A percentile compares a stretch with the other conserved stretches of the same genome.
Conservation (phyloP, 35 echinoderm and acorn worm genomes). For the Ophiothrix spiculata region DNA sequence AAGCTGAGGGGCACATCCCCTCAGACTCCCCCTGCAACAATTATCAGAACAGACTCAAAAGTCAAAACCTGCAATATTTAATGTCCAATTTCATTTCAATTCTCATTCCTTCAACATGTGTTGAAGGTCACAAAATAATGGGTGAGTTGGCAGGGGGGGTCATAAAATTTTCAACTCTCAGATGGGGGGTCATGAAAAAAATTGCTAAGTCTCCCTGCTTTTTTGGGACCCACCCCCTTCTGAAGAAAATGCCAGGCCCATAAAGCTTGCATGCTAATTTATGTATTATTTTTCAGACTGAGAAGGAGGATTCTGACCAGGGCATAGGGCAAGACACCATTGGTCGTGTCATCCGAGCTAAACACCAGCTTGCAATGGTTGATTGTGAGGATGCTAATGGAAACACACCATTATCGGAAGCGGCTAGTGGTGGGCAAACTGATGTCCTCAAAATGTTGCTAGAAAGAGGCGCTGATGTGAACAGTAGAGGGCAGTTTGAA, state of each 20-base stretch:
- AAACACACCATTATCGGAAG: slow-evolving; percentile 90
- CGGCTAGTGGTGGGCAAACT: slow-evolving; percentile 80
- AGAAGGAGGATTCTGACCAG: slow-evolving; percentile 56
- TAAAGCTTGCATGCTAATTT: neutral
- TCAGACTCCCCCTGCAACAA: too few relatives aligned
- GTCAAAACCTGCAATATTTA: too few relatives aligned
- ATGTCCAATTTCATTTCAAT: too few relatives aligned
- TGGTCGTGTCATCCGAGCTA: slow-evolving; percentile 62
- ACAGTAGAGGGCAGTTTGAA: slow-evolving; percentile 80
- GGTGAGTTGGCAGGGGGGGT: neutral
- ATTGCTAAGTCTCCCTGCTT: neutral
- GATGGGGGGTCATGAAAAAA: neutral
- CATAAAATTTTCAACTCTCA: neutral
- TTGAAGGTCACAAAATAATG: neutral
- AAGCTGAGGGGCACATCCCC: too few relatives aligned
- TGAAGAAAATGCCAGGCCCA: neutral
- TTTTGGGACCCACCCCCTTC: neutral
- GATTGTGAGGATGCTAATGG: slow-evolving; percentile 88
- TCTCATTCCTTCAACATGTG: too few relatives aligned
- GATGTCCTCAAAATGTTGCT: slow-evolving; percentile 64
- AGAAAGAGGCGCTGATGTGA: slow-evolving; percentile 90
- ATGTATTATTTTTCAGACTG: slow-evolving; percentile 50
- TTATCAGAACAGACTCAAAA: too few relatives aligned
- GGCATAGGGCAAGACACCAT: slow-evolving; percentile 59
- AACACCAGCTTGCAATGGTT: slow-evolving; percentile 75